Evolutionary conservation across 2,888 invertebrate species (phyloP), one percentile per base, ranked within the genome.

Genomic region (Metacarcinus magister): DNA sequence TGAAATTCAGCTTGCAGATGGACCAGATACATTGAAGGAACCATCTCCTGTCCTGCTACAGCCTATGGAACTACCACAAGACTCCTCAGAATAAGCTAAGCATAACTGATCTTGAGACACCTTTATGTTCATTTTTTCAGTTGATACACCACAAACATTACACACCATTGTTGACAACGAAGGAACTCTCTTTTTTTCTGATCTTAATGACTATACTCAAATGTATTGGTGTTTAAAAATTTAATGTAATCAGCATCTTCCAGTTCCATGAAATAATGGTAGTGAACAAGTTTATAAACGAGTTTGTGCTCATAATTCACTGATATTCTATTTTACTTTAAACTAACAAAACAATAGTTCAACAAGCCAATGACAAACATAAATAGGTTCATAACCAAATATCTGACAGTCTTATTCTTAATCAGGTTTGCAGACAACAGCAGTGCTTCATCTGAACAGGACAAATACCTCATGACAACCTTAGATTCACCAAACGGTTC

Each of bases 71-170:
- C 60, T 1, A 75, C 23, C 75, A 75, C 75, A 28, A 0, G 75
- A 75, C 75, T 75, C n/a, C 75, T 75, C 75, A 75, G n/a, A n/a
- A 75, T n/a, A 75, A 75, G 23, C 67, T 75, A n/a, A 8, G n/a
- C 7, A 75, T 28, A 75, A 5, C 10, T 75, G n/a, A n/a, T n/a
- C 23, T 4, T 75, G 28, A 60, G 60, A 60, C 60, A 67, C 60
- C n/a, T 7, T 75, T 75, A 0, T 75, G 75, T 75, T 8, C 7
- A 4, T 75, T 75, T n/a, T 75, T 75, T 75, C n/a, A n/a, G 28
- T 10, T 75, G 10, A 28, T n/a, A 2, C 10, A 67, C 2, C 23
- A 75, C 28, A 75, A 28, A 28, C 75, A 28, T n/a, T 28, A 75
- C n/a, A 75, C 75, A 28, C 75, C 10, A 75, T 28, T 75, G 10